Evolutionary conservation across 2,888 invertebrate genomes (phyloP), one percentile per base, ranked within the genome.

Genomic region (Parelbella ahira): DNA sequence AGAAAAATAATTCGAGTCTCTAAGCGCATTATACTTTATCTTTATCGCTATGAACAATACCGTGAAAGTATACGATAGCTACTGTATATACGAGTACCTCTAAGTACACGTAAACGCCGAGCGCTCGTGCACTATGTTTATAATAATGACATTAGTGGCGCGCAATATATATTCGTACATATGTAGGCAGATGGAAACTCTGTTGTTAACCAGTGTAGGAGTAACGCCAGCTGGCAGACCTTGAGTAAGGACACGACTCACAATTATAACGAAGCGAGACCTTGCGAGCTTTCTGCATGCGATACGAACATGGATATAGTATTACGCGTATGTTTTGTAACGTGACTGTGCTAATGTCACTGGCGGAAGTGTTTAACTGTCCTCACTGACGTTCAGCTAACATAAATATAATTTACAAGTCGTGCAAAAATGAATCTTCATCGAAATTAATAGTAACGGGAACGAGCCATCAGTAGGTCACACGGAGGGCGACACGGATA

Each of bases 171-270:
- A 33, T 37, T 41, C 34, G 37, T 44, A 12, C 9, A 37, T 36
- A 45, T 41, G 36, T 45, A 41, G 39, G 44, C 49, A 48, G 51
- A 65, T 68, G 67, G 66, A 64, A 68, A 74, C 73, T 74, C 70
- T 75, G 67, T 70, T 68, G 73, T 73, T 73, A 69, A 74, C 63
- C 60, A 65, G 72, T 68, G 74, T 71, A 74, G 68, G 63, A 67
- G 67, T 81, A 76, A 81, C 81, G 81, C 80, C 80, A 80, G 56
- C 65, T 63, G 59, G 68, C 60, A 78, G 70, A 74, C 84, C 83
- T 84, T 80, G 82, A 63, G 52, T 68, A 70, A 79, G 81, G 81
- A 78, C 80, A 73, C 65, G 67, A 66, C 75, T 81, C n/a, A n/a
- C n/a, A n/a, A 78, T 79, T 80, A 81, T 74, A 80, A 69, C 77